A percentile compares a stretch with the other conserved stretches of the same genome.
These are phyloP conservation scores for Rotaria magnacalcarata DNA, from an alignment of 2,888 invertebrate species.

Conservation along the genomic window DNA sequence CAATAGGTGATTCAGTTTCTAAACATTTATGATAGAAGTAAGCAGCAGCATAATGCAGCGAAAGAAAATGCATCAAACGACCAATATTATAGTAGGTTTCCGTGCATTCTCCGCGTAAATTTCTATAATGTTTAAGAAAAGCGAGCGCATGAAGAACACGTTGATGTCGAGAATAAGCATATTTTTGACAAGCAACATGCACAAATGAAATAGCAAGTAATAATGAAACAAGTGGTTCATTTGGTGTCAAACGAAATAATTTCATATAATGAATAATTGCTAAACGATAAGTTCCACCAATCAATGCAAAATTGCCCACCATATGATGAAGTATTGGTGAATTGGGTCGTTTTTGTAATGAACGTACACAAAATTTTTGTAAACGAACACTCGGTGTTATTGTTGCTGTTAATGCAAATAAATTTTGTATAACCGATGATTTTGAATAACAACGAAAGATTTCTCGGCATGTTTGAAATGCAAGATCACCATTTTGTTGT, in stretches of 20 bases:
- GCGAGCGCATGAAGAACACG: conserved; percentile 68
- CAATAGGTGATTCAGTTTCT: conserved; percentile 33
- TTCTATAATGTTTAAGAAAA: conserved; percentile 42
- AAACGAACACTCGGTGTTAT: conserved; percentile 41
- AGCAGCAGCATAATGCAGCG: conserved; percentile 43
- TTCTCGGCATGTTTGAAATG: conserved; percentile 36
- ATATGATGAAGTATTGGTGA: conserved; percentile 41
- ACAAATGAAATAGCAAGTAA: conserved; percentile 73
- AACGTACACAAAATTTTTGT: conserved; percentile 46
- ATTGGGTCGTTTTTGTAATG: conserved; percentile 41
- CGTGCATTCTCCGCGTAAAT: conserved; percentile 44
- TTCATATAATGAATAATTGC: conserved; percentile 66
- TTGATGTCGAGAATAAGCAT: conserved; percentile 72
- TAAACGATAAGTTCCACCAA: conserved; percentile 45
- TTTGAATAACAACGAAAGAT: conserved; percentile 24
- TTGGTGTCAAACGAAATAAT: conserved; percentile 67
- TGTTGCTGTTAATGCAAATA: conserved; percentile 30
- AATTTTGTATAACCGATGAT: conserved; percentile 14
- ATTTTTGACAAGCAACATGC: conserved; percentile 78
- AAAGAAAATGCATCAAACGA: conserved; percentile 44
- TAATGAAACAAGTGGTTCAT: conserved; percentile 70
- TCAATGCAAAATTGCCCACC: conserved; percentile 44
- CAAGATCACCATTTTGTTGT: conserved; percentile 33
- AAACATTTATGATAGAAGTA: conserved; percentile 46
- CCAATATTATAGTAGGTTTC: conserved; percentile 46